A percentile compares a stretch with the other conserved stretches of the same genome.
Evolutionary conservation across 2,888 invertebrate species (phyloP).

Genomic region (Noctuana brunneofusca): DNA sequence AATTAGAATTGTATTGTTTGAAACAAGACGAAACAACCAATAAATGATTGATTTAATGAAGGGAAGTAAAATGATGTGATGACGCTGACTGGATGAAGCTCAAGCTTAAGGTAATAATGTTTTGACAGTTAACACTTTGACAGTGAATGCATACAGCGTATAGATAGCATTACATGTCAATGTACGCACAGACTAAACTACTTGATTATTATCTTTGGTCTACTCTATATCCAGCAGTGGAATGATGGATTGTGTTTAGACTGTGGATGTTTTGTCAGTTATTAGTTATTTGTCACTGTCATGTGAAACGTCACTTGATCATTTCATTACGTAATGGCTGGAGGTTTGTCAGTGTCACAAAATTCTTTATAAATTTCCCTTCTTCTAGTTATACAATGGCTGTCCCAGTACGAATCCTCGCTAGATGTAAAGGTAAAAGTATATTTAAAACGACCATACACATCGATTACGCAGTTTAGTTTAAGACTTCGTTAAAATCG

Average conservation of each 20-base stretch:
- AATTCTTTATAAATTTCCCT: constrained; percentile 48
- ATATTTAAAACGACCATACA: constrained; percentile 55
- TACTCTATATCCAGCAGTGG: too few relatives aligned
- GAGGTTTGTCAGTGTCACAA: constrained; percentile 69
- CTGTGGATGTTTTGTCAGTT: background rate
- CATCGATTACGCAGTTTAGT: constrained; percentile 33
- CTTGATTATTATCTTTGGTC: too few relatives aligned
- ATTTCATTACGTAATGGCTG: constrained; percentile 65
- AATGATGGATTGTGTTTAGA: too few relatives aligned
- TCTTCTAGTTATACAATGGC: constrained; percentile 76
- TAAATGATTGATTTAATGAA: too few relatives aligned
- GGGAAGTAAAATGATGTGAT: too few relatives aligned
- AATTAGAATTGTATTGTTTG: constrained; percentile 22
- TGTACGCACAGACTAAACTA: too few relatives aligned
- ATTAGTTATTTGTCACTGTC: background rate
- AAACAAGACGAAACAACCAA: background rate
- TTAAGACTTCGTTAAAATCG: background rate
- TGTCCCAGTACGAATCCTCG: constrained; percentile 82
- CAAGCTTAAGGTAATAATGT: too few relatives aligned
- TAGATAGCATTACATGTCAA: too few relatives aligned
- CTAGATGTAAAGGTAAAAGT: constrained; percentile 80
- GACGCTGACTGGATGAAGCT: too few relatives aligned
- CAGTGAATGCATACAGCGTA: too few relatives aligned
- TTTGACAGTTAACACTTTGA: too few relatives aligned
- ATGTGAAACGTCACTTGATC: constrained; percentile 5